Evolutionary conservation across 2,113 vertebrate genomes (phyloP).

Genomic region (Elgaria multicarinata): DNA sequence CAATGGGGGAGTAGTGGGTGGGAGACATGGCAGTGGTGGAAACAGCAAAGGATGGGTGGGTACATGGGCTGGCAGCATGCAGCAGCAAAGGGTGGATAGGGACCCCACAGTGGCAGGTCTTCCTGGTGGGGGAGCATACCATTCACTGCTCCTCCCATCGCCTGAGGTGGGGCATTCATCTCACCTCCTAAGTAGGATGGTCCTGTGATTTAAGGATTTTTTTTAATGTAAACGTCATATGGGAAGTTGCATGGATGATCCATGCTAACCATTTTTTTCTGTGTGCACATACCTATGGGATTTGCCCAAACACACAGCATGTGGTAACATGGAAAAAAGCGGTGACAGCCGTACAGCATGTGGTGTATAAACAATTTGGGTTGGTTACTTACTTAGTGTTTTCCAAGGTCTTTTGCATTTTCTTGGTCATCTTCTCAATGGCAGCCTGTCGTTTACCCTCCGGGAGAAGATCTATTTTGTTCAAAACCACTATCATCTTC

Average conservation of each 20-base stretch:
- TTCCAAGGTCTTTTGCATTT: slow-evolving; percentile 96
- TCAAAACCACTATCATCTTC: slow-evolving; percentile 94
- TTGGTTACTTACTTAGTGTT: slow-evolving; percentile 88
- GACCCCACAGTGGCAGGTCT: too few relatives aligned
- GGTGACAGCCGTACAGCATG: background rate
- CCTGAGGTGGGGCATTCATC: too few relatives aligned
- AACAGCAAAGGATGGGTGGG: too few relatives aligned
- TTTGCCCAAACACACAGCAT: background rate
- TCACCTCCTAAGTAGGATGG: too few relatives aligned
- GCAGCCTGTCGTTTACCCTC: slow-evolving; percentile 87
- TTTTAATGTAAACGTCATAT: background rate
- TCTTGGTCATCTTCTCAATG: slow-evolving; percentile 96
- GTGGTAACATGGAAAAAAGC: background rate
- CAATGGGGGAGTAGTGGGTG: too few relatives aligned
- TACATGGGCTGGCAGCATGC: too few relatives aligned
- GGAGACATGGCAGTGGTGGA: too few relatives aligned
- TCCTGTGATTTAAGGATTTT: background rate
- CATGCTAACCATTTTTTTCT: background rate
- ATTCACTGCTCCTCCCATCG: too few relatives aligned
- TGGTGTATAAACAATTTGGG: background rate
- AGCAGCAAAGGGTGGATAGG: too few relatives aligned
- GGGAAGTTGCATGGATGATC: background rate
- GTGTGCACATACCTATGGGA: background rate
- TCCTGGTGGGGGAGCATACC: too few relatives aligned
- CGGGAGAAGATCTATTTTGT: slow-evolving; percentile 93